Evolutionary conservation across 2,113 vertebrate species (phyloP), one percentile per base, ranked within the genome.

Genomic region (Tragelaphus buxtoni): DNA sequence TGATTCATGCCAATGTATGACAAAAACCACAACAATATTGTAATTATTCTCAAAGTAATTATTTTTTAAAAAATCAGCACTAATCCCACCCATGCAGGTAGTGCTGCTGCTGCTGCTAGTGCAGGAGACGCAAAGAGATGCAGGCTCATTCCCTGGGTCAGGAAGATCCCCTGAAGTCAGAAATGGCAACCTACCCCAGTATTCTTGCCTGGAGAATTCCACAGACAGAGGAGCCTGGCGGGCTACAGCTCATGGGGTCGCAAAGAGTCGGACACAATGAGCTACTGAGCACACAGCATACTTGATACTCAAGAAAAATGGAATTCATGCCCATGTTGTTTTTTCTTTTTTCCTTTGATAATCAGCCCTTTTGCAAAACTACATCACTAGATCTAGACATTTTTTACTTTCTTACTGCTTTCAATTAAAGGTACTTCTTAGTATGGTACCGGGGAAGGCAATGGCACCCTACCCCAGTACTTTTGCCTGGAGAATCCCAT

Each of bases 231-330:
- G 35, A 74, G 35, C 39, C 69, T 74, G 39, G 69, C 0, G 3
- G 39, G 39, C 69, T 42, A 2, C 39, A 42, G 69, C 26, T 13
- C 69, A 26, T 22, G 39, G 39, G 39, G 39, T 74, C 22, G 2
- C 69, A 42, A 24, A 74, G 69, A 74, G 69, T 74, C 10, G 0
- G 65, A 42, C 69, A 42, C 11, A 3, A 26, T 42, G 69, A 74
- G 69, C 22, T 39, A 42, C 20, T 74, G 11, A 74, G 22, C 35
- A 26, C 22, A 42, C 11, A 26, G 39, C 69, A 24, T 22, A 42
- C 22, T 95, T 96, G 60, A 72, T 85, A 97, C 80, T 84, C 30
- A 63, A 58, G 83, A 85, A 88, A 86, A 94, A 90, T 84, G 61
- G 84, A 92, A 81, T 93, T 88, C 32, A 39, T 88, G 86, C 80